Percentiles rank a stretch among this genome's conserved stretches.
These are phyloP conservation scores for Lagodon rhomboides DNA, from an alignment of 2,797 vertebrate genomes.

Conservation along the genomic window DNA sequence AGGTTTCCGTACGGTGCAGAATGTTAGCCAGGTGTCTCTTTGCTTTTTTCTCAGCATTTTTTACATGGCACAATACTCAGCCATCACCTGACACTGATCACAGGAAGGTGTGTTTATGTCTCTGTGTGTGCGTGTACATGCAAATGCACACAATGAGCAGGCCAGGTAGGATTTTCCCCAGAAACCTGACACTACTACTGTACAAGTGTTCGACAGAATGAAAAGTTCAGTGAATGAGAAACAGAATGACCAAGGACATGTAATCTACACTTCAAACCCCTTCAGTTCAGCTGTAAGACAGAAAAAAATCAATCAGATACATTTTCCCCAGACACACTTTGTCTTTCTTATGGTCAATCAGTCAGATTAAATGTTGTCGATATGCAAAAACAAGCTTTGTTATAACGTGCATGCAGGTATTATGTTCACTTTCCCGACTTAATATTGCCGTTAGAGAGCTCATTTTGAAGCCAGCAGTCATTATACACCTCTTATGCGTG, in stretches of 20 bases:
- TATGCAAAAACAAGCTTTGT: slow-evolving; percentile 21
- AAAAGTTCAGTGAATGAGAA: slow-evolving; percentile 10
- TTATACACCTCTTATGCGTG: slow-evolving; percentile 16
- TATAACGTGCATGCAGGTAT: slow-evolving; percentile 17
- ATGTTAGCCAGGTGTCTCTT: slow-evolving; percentile 6
- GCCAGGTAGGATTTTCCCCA: slow-evolving; percentile 18
- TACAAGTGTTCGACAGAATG: slow-evolving; percentile 3
- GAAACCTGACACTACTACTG: not conserved
- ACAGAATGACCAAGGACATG: not conserved
- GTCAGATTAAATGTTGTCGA: slow-evolving; percentile 2
- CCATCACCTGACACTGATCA: slow-evolving; percentile 43
- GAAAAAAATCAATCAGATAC: not conserved
- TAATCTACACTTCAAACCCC: slow-evolving; percentile 23
- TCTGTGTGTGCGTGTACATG: not conserved
- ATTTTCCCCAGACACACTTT: slow-evolving; percentile 1
- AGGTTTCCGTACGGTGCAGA: not conserved
- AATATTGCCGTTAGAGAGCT: slow-evolving; percentile 22
- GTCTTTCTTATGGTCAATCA: slow-evolving; percentile 6
- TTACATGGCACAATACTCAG: slow-evolving; percentile 38
- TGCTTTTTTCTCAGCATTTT: slow-evolving; percentile 23
- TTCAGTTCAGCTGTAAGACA: not conserved
- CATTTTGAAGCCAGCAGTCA: slow-evolving; percentile 41
- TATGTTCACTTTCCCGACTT: slow-evolving; percentile 18
- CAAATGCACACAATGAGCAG: slow-evolving; percentile 19
- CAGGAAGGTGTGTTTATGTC: slow-evolving; percentile 24